These are phyloP conservation scores for Bovichtus variegatus DNA, from an alignment of 2,797 vertebrate genomes.

Conservation along the genomic window DNA sequence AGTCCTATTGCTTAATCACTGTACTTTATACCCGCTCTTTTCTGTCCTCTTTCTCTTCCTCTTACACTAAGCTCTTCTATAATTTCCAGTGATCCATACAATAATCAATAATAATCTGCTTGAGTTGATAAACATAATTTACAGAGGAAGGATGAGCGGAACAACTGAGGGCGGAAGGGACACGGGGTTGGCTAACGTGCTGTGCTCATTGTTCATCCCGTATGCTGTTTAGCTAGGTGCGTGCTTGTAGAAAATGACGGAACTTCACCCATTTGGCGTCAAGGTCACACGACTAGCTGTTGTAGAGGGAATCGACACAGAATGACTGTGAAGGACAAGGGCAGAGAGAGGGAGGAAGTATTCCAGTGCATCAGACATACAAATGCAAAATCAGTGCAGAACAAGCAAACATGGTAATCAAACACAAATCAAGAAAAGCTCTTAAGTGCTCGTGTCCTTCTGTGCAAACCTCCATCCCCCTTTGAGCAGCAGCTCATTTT, in stretches of 20 bases:
- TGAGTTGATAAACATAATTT: slow-evolving; percentile 50
- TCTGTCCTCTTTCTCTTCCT: slow-evolving; percentile 11
- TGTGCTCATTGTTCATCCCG: background rate
- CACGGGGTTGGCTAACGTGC: background rate
- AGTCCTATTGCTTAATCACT: slow-evolving; percentile 62
- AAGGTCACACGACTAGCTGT: slow-evolving; percentile 46
- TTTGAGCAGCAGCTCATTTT: slow-evolving; percentile 4
- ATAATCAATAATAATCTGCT: slow-evolving; percentile 15
- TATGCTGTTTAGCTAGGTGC: background rate
- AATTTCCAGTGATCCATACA: slow-evolving; percentile 43
- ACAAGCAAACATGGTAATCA: slow-evolving; percentile 18
- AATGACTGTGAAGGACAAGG: slow-evolving; percentile 6
- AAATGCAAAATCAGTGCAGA: slow-evolving; percentile 25
- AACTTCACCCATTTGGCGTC: slow-evolving; percentile 22
- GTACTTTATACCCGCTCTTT: slow-evolving; percentile 18
- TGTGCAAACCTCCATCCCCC: background rate
- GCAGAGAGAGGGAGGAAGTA: background rate
- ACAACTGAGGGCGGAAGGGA: background rate
- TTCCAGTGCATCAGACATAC: background rate
- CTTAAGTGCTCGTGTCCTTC: background rate
- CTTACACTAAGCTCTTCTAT: slow-evolving; percentile 27
- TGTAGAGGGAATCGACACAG: background rate
- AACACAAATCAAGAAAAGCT: slow-evolving; percentile 17
- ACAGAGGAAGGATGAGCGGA: slow-evolving; percentile 20
- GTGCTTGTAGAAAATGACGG: background rate